Evolutionary conservation across 2,888 invertebrate genomes (phyloP).

Genomic region (Cerastis rubricosa): DNA sequence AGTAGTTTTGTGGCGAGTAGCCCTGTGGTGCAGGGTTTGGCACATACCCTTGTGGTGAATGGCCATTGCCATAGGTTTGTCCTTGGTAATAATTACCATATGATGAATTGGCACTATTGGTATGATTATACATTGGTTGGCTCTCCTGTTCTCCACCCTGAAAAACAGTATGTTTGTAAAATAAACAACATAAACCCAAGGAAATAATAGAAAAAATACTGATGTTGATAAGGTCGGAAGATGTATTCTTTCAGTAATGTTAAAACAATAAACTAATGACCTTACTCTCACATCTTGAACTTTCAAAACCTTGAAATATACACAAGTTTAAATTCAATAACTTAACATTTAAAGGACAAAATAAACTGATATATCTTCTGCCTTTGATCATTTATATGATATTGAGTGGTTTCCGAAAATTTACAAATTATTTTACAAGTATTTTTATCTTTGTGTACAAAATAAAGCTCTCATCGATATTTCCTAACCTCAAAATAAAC

Average conservation of each 20-base stretch:
- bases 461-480: constrained; percentile 53
- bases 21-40: constrained; percentile 84
- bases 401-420: neutral
- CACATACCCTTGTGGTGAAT: constrained; percentile 86
- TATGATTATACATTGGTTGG: constrained; percentile 86
- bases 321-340: neutral
- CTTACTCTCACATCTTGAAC: constrained; percentile 6
- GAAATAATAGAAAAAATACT: neutral
- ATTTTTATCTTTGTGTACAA: constrained; percentile 37
- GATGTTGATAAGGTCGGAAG: neutral
- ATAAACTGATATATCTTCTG: neutral
- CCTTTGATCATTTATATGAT: neutral
- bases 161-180: constrained; percentile 38
- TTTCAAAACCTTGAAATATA: constrained; percentile 47
- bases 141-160: constrained; percentile 89
- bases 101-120: constrained; percentile 82
- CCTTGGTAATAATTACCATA: constrained; percentile 89
- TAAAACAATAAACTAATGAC: neutral
- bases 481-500: constrained; percentile 66
- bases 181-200: neutral
- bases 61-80: constrained; percentile 87
- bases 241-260: neutral
- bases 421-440: neutral
- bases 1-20: constrained; percentile 84
- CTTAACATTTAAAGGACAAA: neutral